These are phyloP conservation scores for Typhlichthys subterraneus DNA, from an alignment of 2,797 vertebrate genomes.

Conservation along the genomic window DNA sequence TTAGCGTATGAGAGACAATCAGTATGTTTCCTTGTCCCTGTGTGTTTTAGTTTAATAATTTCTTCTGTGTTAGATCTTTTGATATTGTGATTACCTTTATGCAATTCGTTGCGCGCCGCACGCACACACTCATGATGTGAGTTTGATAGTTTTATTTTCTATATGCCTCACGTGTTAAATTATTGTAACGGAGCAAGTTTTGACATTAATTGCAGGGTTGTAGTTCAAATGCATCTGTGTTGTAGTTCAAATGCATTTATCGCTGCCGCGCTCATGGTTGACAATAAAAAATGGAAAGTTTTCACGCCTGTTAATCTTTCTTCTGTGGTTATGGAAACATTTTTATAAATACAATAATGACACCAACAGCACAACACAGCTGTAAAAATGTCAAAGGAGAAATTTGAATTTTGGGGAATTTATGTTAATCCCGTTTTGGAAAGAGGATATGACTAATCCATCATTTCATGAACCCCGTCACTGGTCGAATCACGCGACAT, in stretches of 20 bases:
- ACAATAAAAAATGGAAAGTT: constrained; percentile 83
- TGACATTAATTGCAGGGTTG: constrained; percentile 23
- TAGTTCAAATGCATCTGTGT: constrained; percentile 24
- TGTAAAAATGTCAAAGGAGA: constrained; percentile 17
- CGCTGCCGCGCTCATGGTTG: constrained; percentile 44
- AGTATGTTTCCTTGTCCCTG: constrained; percentile 69
- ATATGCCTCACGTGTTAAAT: constrained; percentile 52
- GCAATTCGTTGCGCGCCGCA: constrained; percentile 78
- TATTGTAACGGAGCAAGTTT: constrained; percentile 44
- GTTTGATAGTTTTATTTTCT: constrained; percentile 78
- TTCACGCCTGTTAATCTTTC: constrained; percentile 40
- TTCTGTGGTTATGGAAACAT: constrained; percentile 9
- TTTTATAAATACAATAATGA: neutral
- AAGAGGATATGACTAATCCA: constrained; percentile 55
- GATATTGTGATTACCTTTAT: constrained; percentile 91
- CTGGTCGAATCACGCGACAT: constrained; percentile 39
- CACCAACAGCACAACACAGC: neutral
- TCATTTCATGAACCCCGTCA: constrained; percentile 41
- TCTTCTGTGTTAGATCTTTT: constrained; percentile 87
- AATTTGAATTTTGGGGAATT: constrained; percentile 55
- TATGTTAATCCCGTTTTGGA: constrained; percentile 63
- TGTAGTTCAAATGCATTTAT: constrained; percentile 11
- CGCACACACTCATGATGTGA: constrained; percentile 80
- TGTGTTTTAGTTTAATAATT: constrained; percentile 82
- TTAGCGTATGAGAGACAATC: constrained; percentile 91